Evolutionary conservation across 1,140 invertebrate species (phyloP).

Genomic region (Drosophila leontia): DNA sequence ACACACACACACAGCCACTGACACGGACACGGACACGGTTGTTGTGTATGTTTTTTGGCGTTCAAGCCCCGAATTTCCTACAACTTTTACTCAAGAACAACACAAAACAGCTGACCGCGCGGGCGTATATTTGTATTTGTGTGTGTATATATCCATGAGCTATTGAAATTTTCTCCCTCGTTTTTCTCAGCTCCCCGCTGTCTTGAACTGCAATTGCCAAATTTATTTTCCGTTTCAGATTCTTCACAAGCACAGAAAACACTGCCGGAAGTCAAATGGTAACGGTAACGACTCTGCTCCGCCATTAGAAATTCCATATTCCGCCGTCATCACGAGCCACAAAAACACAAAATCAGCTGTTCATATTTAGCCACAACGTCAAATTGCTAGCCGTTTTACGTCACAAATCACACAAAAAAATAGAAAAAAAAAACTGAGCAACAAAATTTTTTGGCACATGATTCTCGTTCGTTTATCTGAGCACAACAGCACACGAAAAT

Average conservation of each 20-base stretch:
- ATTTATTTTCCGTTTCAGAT: conserved; percentile 14
- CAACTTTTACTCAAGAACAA: conserved; percentile 55
- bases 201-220: conserved; percentile 24
- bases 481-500: conserved; percentile 59
- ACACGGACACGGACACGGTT: conserved; percentile 16
- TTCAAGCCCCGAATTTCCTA: conserved; percentile 3
- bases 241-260: conserved; percentile 1
- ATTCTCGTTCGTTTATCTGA: conserved; percentile 64
- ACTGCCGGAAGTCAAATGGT: conserved; percentile 8
- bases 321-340: conserved; percentile 8
- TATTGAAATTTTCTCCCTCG: conserved; percentile 45
- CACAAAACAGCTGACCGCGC: conserved; percentile 72
- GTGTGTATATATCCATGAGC: conserved; percentile 19
- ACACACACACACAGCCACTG: conserved; percentile 12
- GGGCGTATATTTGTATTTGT: conserved; percentile 10
- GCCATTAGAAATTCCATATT: conserved; percentile 16
- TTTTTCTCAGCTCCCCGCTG: neutral
- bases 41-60: conserved; percentile 13
- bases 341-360: conserved; percentile 36
- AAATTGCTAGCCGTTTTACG: conserved; percentile 21
- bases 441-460: conserved; percentile 57
- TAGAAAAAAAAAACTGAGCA: neutral
- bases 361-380: conserved; percentile 12
- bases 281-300: neutral
- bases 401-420: conserved; percentile 24